Percentiles rank a stretch among this genome's conserved stretches.
These are phyloP conservation scores for Bubo blakistoni DNA, from an alignment of 2,113 vertebrate species.

Conservation along the genomic window DNA sequence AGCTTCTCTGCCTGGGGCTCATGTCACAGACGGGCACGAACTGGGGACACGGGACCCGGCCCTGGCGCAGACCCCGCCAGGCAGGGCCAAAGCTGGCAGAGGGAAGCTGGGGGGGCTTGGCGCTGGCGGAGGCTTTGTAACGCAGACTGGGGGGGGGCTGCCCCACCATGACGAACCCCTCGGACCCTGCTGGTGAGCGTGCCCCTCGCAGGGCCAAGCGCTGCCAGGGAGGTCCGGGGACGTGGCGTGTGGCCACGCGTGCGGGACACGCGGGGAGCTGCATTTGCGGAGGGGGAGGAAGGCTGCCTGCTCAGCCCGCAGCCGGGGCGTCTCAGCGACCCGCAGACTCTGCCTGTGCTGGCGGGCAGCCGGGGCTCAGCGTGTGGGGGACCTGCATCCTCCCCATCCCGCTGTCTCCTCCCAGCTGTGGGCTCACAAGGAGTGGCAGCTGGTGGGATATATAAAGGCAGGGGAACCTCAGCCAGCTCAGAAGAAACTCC, in stretches of 20 bases:
- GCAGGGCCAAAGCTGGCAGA: neutral
- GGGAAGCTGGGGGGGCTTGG: no score
- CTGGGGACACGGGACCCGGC: accelerated
- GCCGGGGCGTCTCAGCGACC: neutral
- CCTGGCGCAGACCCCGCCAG: accelerated
- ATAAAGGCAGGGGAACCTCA: slow-evolving; percentile 41
- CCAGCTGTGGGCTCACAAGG: slow-evolving; percentile 36
- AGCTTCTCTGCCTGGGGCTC: neutral
- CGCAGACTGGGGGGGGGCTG: accelerated
- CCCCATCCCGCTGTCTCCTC: slow-evolving; percentile 57
- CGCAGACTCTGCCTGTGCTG: neutral
- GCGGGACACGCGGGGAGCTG: accelerated
- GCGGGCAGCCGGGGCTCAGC: neutral
- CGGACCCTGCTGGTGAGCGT: accelerated
- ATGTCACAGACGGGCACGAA: neutral
- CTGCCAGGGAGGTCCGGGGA: neutral
- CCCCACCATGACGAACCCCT: accelerated
- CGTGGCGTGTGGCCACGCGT: accelerated
- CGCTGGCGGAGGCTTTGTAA: accelerated
- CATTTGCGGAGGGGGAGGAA: neutral
- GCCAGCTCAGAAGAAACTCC: slow-evolving; percentile 31
- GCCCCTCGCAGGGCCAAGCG: accelerated
- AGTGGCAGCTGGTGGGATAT: slow-evolving; percentile 48
- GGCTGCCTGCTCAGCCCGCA: neutral
- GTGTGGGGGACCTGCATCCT: slow-evolving; percentile 11